Conservation (phyloP, 2,888 invertebrate species). For the Galerucella pusilla region DNA sequence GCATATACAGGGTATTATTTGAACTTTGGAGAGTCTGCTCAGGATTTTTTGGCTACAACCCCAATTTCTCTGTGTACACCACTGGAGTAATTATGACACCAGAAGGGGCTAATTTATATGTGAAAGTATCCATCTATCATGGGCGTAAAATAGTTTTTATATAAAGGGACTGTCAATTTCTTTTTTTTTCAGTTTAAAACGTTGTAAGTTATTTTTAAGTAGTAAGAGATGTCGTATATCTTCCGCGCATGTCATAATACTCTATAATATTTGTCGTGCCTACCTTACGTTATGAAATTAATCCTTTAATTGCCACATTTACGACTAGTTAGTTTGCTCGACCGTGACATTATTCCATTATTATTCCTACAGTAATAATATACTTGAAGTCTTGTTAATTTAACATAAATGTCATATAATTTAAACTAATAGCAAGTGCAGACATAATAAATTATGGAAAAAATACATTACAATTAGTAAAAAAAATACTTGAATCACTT, state of each 20-base stretch:
- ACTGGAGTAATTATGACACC: too few species aligned
- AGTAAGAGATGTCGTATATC: neutral
- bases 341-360: neutral
- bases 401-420: neutral
- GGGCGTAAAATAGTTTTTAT: too few species aligned
- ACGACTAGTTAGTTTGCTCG: neutral
- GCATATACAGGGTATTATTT: too few species aligned
- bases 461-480: neutral
- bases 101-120: too few species aligned
- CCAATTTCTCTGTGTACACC: too few species aligned
- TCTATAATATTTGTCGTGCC: neutral
- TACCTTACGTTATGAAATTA: neutral
- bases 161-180: too few species aligned
- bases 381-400: neutral
- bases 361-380: neutral
- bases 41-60: too few species aligned
- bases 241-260: neutral
- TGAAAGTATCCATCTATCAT: too few species aligned
- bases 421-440: neutral
- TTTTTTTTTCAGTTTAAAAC: too few species aligned
- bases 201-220: too few species aligned
- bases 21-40: too few species aligned
- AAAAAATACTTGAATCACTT: neutral
- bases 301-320: neutral
- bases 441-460: too few species aligned